A percentile compares a stretch with the other conserved stretches of the same genome.
phyloP scores from a whole-genome alignment of 2,888 invertebrate species.

The Philhelius pedissequus region DNA sequence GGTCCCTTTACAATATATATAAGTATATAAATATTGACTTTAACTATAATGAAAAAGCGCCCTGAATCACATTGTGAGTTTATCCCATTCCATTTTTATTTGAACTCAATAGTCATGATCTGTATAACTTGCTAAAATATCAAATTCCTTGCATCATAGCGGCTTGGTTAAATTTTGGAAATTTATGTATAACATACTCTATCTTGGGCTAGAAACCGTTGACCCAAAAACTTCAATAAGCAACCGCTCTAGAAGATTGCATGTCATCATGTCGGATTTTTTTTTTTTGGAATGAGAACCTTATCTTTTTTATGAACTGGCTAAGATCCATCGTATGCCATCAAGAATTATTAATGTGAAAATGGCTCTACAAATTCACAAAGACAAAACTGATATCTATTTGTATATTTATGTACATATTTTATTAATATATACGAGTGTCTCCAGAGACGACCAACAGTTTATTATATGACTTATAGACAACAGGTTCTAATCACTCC shows the following conservation, averaged over 20 bases:
- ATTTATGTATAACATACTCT: no score
- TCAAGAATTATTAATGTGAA: neutral
- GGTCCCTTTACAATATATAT: no score
- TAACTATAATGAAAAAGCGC: no score
- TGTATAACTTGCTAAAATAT: no score
- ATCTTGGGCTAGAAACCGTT: neutral
- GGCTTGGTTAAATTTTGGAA: neutral
- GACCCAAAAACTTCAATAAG: neutral
- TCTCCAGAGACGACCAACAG: no score
- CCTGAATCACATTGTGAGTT: no score
- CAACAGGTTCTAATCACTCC: slow-evolving; percentile 27
- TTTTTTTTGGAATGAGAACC: no score
- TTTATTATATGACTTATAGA: neutral
- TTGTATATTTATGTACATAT: no score
- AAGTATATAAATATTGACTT: no score
- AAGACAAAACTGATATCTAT: neutral
- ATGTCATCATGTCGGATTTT: neutral
- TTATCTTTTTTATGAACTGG: neutral
- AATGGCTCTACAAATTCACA: no score
- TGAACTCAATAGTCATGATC: no score
- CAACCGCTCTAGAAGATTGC: neutral
- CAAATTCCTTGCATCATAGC: neutral
- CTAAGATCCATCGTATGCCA: neutral
- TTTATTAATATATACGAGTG: neutral
- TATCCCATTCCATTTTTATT: no score